These are phyloP conservation scores for Geotria australis DNA, from an alignment of 2,797 vertebrate genomes.

Conservation along the genomic window DNA sequence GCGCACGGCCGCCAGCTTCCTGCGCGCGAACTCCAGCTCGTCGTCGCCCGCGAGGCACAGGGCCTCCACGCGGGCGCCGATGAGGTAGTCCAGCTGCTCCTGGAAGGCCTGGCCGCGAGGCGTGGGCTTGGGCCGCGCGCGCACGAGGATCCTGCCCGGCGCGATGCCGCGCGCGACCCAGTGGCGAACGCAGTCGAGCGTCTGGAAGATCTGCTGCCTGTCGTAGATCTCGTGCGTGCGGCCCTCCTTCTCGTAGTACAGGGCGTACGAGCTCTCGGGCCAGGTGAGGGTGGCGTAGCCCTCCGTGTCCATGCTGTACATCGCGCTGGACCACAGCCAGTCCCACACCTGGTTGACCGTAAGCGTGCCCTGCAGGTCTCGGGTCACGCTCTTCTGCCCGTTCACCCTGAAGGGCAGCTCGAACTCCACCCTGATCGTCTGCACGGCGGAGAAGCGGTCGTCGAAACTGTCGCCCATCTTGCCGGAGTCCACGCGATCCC, in stretches of 20 bases:
- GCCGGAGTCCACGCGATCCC: too few species aligned
- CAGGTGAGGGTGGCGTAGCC: background rate
- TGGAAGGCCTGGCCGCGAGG: slow-evolving; percentile 51
- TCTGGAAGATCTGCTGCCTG: slow-evolving; percentile 81
- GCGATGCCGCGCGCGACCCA: slow-evolving; percentile 62
- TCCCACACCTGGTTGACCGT: background rate
- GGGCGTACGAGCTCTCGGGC: slow-evolving; percentile 18
- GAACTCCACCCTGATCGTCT: background rate
- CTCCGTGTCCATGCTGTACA: too few species aligned
- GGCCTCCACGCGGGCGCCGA: slow-evolving; percentile 15
- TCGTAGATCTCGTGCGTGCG: slow-evolving; percentile 91
- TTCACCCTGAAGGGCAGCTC: background rate
- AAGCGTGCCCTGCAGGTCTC: background rate
- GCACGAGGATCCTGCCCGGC: slow-evolving; percentile 51
- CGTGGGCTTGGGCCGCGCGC: slow-evolving; percentile 21
- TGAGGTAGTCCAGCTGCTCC: slow-evolving; percentile 13
- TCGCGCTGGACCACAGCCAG: background rate
- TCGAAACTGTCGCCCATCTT: too few species aligned
- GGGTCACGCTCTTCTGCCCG: background rate
- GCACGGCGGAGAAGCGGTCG: background rate
- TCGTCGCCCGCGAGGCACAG: slow-evolving; percentile 11
- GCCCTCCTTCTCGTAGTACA: slow-evolving; percentile 89
- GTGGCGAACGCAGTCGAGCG: slow-evolving; percentile 68
- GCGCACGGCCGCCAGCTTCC: slow-evolving; percentile 17
- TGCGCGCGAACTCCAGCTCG: slow-evolving; percentile 20